These are phyloP conservation scores for Protodeltote pygarga DNA, from an alignment of 2,888 invertebrate species.

Conservation along the genomic window DNA sequence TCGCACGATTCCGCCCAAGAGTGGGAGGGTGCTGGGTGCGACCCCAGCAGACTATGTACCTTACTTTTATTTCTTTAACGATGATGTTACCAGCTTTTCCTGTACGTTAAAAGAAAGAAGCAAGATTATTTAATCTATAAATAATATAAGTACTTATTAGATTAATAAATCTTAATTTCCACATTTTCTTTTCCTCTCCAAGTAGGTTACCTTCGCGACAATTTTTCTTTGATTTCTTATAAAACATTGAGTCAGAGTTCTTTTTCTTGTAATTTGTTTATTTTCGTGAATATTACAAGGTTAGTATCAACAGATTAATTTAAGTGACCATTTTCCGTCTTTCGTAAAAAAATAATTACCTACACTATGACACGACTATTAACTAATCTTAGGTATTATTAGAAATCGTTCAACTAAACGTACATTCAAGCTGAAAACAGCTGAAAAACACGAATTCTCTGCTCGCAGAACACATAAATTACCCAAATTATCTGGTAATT, in stretches of 20 bases:
- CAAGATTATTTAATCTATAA: conserved; percentile 6
- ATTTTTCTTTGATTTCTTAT: conserved; percentile 1
- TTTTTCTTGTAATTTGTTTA: conserved; percentile 15
- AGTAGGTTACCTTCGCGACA: conserved; percentile 12
- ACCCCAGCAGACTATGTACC: conserved; percentile 49
- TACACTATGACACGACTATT: neutral
- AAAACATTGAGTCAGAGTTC: conserved; percentile 26
- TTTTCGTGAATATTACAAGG: conserved; percentile 15
- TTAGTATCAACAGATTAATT: conserved; percentile 10
- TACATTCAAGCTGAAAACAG: conserved; percentile 1
- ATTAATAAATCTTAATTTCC: neutral
- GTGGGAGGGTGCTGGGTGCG: conserved; percentile 58
- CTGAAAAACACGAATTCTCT: conserved; percentile 26
- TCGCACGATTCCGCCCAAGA: conserved; percentile 48
- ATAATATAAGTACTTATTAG: neutral
- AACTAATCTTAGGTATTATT: conserved; percentile 12
- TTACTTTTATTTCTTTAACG: conserved; percentile 54
- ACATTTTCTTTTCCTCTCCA: neutral
- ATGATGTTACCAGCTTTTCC: conserved; percentile 46
- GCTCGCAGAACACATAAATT: conserved; percentile 40
- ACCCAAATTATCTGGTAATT: conserved; percentile 64
- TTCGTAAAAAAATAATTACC: neutral
- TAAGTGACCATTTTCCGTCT: conserved; percentile 10
- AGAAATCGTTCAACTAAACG: conserved; percentile 9
- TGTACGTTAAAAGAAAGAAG: conserved; percentile 6